These are phyloP conservation scores for Parnassius smintheus DNA, from an alignment of 2,888 invertebrate species.

Conservation along the genomic window DNA sequence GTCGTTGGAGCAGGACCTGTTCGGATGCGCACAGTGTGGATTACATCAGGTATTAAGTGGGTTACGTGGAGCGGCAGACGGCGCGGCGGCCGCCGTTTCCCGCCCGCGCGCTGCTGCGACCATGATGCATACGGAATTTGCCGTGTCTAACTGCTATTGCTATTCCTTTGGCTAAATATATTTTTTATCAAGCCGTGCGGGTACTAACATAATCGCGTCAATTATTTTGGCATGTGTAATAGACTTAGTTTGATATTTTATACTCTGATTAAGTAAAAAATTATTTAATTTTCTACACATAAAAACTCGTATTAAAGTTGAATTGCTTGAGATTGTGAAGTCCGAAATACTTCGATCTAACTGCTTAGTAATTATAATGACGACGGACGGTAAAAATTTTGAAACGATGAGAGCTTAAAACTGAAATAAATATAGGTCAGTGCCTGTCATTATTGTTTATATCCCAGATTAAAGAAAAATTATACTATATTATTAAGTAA, in stretches of 20 bases:
- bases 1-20: background rate
- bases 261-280: too few relatives aligned
- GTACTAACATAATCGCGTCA: background rate
- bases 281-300: too few relatives aligned
- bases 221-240: background rate
- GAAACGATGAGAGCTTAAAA: too few relatives aligned
- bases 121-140: constrained; percentile 13
- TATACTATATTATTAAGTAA: too few relatives aligned
- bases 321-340: too few relatives aligned
- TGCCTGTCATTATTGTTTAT: too few relatives aligned
- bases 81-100: constrained; percentile 58
- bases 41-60: constrained; percentile 46
- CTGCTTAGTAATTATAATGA: too few relatives aligned
- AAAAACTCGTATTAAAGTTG: too few relatives aligned
- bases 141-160: constrained; percentile 10
- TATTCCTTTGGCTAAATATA: constrained; percentile 18
- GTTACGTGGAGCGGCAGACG: constrained; percentile 58
- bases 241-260: background rate
- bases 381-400: too few relatives aligned
- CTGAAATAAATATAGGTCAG: too few relatives aligned
- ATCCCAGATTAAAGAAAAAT: too few relatives aligned
- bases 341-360: too few relatives aligned
- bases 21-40: constrained; percentile 18
- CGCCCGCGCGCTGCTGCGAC: constrained; percentile 39
- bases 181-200: background rate